These are phyloP conservation scores for Astyanax mexicanus DNA, from an alignment of 2,797 vertebrate species.

Conservation along the genomic window DNA sequence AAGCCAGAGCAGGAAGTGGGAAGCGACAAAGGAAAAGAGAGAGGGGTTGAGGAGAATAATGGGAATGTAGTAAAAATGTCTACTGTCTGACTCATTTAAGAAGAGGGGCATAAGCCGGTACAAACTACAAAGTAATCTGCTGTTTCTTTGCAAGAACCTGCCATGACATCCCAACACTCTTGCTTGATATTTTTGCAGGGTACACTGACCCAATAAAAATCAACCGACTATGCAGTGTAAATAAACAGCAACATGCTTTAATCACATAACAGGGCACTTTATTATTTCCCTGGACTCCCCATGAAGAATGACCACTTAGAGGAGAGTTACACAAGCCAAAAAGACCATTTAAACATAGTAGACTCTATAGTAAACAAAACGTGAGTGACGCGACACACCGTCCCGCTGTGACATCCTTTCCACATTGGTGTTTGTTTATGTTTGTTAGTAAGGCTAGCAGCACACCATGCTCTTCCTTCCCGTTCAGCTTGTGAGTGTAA, in stretches of 20 bases:
- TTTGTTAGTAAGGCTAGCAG: constrained; percentile 33
- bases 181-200: no score
- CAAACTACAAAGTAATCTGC: constrained; percentile 44
- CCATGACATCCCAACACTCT: no score
- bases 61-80: constrained; percentile 65
- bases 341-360: constrained; percentile 18
- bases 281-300: background rate
- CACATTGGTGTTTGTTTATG: constrained; percentile 35
- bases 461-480: constrained; percentile 11
- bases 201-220: background rate
- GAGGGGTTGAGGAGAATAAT: constrained; percentile 62
- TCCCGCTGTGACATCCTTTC: constrained; percentile 24
- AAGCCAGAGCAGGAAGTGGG: constrained; percentile 35
- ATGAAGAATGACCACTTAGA: background rate
- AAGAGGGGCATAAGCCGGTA: constrained; percentile 21
- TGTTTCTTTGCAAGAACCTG: background rate
- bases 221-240: background rate
- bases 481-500: constrained; percentile 27
- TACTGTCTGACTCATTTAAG: constrained; percentile 41
- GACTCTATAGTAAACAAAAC: constrained; percentile 27
- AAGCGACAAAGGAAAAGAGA: constrained; percentile 29
- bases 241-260: constrained; percentile 14
- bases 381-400: constrained; percentile 16
- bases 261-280: constrained; percentile 8
- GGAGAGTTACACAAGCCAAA: background rate